Percentiles rank a stretch among this genome's conserved stretches.
Evolutionary conservation across 2,113 vertebrate genomes (phyloP).

Genomic region (Nesospiza acunhae): DNA sequence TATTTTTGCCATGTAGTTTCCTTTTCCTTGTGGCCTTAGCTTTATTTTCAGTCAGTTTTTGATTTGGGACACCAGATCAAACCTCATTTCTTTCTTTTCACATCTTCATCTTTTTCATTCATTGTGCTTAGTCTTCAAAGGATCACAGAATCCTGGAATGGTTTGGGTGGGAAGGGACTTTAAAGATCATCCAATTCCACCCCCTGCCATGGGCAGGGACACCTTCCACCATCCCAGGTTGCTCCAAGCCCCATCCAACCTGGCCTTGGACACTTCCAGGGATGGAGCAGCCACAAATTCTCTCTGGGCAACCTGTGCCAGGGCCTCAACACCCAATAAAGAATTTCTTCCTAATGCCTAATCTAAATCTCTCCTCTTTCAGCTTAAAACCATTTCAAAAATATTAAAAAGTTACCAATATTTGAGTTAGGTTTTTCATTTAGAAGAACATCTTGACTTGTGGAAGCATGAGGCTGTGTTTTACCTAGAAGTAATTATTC

Average conservation of each 20-base stretch:
- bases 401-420: not conserved
- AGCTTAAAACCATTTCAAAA: not conserved
- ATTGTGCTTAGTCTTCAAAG: not conserved
- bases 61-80: not conserved
- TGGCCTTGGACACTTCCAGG: not conserved
- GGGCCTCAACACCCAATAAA: not conserved
- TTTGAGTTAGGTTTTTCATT: not conserved
- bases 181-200: not conserved
- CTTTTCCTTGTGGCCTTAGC: not conserved
- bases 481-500: not conserved
- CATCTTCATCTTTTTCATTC: not conserved
- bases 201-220: too few relatives aligned
- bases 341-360: not conserved
- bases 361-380: not conserved
- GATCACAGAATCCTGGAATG: not conserved
- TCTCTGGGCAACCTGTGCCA: not conserved
- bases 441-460: not conserved
- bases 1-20: not conserved
- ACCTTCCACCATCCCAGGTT: not conserved
- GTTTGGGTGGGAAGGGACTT: not conserved
- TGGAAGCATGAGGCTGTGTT: not conserved
- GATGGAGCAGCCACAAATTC: not conserved
- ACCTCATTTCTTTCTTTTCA: not conserved
- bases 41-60: not conserved
- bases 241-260: accelerated